phyloP scores from a whole-genome alignment of 2,113 vertebrate species.

The Salvelinus sp. region DNA sequence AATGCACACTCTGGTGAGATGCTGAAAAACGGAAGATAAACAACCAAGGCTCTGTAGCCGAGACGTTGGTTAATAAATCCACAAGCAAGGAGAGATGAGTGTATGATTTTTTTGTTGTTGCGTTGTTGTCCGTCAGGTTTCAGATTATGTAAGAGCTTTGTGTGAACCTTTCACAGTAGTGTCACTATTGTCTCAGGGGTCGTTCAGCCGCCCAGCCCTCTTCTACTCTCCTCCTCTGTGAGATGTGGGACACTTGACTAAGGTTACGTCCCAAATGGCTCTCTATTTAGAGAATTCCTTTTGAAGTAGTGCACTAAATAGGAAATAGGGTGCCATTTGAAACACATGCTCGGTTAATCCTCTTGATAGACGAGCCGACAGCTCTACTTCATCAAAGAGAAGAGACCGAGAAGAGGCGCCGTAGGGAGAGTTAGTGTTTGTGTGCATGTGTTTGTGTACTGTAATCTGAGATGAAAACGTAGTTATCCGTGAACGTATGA shows the following conservation, averaged over 20 bases:
- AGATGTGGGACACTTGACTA: slow-evolving; percentile 37
- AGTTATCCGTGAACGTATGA: neutral
- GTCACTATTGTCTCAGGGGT: neutral
- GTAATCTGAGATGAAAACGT: too few species aligned
- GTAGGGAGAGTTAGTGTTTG: neutral
- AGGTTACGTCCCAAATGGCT: neutral
- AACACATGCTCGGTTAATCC: slow-evolving; percentile 34
- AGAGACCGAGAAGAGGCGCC: slow-evolving; percentile 5
- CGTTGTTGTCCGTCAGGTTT: slow-evolving; percentile 19
- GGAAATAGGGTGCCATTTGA: too few species aligned
- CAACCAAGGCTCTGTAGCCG: too few species aligned
- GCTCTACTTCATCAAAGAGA: slow-evolving; percentile 51
- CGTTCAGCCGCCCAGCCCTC: neutral
- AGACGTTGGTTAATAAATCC: too few species aligned
- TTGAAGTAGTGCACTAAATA: too few species aligned
- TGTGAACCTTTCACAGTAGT: slow-evolving; percentile 24
- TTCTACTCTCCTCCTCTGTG: slow-evolving; percentile 20
- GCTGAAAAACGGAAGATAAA: neutral
- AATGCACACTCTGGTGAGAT: neutral
- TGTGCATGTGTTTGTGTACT: neutral
- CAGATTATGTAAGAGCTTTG: slow-evolving; percentile 27
- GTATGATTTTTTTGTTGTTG: too few species aligned
- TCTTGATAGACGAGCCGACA: slow-evolving; percentile 49
- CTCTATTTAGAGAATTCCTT: too few species aligned
- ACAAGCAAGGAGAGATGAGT: too few species aligned